These are phyloP conservation scores for Ophraella communa DNA, from an alignment of 2,888 invertebrate genomes.

Conservation along the genomic window DNA sequence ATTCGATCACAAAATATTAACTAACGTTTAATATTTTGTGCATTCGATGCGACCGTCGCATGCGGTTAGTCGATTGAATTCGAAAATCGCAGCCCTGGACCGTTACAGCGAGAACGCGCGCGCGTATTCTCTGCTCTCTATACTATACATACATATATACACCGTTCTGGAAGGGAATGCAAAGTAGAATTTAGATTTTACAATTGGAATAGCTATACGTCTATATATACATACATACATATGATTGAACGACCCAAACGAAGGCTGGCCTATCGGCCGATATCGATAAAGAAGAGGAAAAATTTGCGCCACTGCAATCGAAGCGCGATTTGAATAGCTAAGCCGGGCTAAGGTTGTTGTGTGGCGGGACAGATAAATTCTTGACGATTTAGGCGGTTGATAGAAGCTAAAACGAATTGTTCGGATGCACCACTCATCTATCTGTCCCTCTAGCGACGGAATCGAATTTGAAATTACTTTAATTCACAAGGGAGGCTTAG, in stretches of 20 bases:
- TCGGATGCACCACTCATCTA: conserved; percentile 60
- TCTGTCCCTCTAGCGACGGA: conserved; percentile 61
- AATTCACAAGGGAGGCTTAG: conserved; percentile 61
- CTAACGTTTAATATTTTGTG: no score
- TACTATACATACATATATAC: conserved; percentile 15
- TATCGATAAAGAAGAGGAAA: conserved; percentile 50
- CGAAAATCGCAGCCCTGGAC: no score
- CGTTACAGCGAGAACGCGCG: conserved; percentile 18
- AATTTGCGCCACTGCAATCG: conserved; percentile 59
- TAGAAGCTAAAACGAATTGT: conserved; percentile 55
- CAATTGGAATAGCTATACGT: conserved; percentile 60
- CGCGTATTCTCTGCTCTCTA: conserved; percentile 17
- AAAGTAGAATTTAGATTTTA: conserved; percentile 61
- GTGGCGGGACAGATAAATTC: conserved; percentile 56
- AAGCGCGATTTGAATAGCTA: conserved; percentile 63
- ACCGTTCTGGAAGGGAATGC: conserved; percentile 56
- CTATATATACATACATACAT: conserved; percentile 50
- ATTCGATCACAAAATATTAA: no score
- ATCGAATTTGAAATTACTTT: conserved; percentile 63
- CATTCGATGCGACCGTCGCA: no score
- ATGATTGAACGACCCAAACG: conserved; percentile 55
- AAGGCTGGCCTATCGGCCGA: conserved; percentile 41
- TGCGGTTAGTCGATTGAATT: no score
- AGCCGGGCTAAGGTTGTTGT: conserved; percentile 61
- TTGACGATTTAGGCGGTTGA: conserved; percentile 52